Percentiles rank a stretch among this genome's conserved stretches.
phyloP scores from a whole-genome alignment of 2,113 vertebrate genomes.

The Lontra canadensis region DNA sequence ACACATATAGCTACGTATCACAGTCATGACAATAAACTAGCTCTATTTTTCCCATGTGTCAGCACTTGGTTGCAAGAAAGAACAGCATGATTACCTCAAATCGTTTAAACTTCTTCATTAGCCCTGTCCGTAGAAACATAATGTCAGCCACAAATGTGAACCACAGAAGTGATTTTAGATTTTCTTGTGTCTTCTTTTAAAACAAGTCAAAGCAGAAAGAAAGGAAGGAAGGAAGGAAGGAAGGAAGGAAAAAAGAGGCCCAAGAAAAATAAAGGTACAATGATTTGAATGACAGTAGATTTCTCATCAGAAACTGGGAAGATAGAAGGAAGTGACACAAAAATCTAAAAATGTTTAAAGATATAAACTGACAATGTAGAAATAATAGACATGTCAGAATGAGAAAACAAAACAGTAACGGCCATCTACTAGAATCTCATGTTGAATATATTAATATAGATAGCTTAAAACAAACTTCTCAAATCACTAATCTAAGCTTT shows the following conservation, averaged over 20 bases:
- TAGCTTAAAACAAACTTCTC: not conserved
- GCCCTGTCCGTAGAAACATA: not conserved
- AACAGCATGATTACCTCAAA: not conserved
- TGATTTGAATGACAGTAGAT: not conserved
- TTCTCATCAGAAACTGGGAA: not conserved
- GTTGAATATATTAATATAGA: not conserved
- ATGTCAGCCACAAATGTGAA: not conserved
- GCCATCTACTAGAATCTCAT: not conserved
- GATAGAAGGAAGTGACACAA: not conserved
- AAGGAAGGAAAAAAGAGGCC: no score
- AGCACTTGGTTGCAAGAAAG: not conserved
- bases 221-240: no score
- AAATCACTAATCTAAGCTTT: not conserved
- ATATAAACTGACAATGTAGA: not conserved
- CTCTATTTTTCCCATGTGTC: not conserved
- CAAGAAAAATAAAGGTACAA: not conserved
- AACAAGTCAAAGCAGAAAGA: no score
- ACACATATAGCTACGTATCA: not conserved
- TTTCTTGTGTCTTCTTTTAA: not conserved
- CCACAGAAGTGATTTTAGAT: not conserved
- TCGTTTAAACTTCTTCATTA: not conserved
- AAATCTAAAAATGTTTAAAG: not conserved
- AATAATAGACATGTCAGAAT: not conserved
- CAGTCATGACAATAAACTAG: not conserved
- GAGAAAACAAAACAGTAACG: not conserved